phyloP scores from a whole-genome alignment of 1,140 invertebrate species.

The Pollicipes pollicipes region DNA sequence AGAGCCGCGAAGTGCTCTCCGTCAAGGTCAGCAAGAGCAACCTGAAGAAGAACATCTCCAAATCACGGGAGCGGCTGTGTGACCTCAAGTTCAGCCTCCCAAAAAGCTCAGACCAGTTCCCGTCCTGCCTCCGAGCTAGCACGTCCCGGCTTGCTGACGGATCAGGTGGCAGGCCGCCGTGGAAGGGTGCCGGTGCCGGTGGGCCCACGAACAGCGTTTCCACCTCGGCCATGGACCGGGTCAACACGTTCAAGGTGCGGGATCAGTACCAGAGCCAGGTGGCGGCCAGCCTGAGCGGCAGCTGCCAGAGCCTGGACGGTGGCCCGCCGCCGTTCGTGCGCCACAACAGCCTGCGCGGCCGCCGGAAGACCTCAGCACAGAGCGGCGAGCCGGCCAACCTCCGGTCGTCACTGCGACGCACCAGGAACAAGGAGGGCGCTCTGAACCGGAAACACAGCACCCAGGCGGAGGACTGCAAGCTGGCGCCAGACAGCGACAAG shows the following conservation, averaged over 20 bases:
- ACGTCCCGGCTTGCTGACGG: not conserved
- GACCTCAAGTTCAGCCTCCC: slow-evolving; percentile 18
- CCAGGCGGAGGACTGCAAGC: not conserved
- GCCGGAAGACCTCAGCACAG: not conserved
- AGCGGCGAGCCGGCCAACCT: not conserved
- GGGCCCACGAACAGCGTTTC: not conserved
- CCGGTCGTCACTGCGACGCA: not conserved
- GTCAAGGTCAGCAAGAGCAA: slow-evolving; percentile 33
- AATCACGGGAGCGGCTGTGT: slow-evolving; percentile 29
- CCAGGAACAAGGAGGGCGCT: not conserved
- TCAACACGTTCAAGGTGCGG: not conserved
- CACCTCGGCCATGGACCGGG: not conserved
- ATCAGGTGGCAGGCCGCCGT: not conserved
- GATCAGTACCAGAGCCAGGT: not conserved
- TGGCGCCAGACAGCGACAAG: not conserved
- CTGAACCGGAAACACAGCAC: not conserved
- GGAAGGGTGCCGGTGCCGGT: not conserved
- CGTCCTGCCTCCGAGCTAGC: not conserved
- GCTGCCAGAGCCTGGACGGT: not conserved
- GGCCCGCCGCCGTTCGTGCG: not conserved
- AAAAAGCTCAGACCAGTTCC: not conserved
- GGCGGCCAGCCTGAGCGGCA: not conserved
- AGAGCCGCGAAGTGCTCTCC: slow-evolving; percentile 37
- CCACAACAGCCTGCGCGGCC: not conserved
- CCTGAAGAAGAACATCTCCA: slow-evolving; percentile 23